Percentiles rank a stretch among this genome's conserved stretches.
Evolutionary conservation across 2,888 invertebrate genomes (phyloP).

Genomic region (Yponomeuta cagnagella): DNA sequence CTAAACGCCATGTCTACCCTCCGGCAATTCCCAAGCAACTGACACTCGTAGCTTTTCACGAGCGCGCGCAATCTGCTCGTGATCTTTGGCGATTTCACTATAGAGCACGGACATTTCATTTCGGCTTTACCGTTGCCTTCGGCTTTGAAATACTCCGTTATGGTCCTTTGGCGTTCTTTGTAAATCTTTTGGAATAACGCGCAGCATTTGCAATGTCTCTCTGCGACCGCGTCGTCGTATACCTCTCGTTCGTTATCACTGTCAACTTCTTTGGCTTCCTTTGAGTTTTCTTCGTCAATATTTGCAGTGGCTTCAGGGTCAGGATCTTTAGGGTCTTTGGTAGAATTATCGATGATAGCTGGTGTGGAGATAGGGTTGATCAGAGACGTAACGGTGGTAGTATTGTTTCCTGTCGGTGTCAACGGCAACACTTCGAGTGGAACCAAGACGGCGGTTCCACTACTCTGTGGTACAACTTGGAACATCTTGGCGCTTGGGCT

Average conservation of each 20-base stretch:
- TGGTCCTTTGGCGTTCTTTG: constrained; percentile 38
- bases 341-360: constrained; percentile 13
- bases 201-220: constrained; percentile 53
- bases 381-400: constrained; percentile 28
- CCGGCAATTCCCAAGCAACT: not conserved
- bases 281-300: constrained; percentile 8
- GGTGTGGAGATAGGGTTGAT: constrained; percentile 17
- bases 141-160: constrained; percentile 49
- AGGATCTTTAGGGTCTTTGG: constrained; percentile 11
- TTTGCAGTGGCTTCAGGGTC: constrained; percentile 16
- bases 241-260: not conserved
- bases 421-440: constrained; percentile 28
- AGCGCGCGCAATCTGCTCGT: constrained; percentile 48
- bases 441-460: constrained; percentile 33
- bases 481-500: constrained; percentile 21
- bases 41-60: constrained; percentile 25
- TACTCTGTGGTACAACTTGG: constrained; percentile 37
- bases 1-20: not conserved
- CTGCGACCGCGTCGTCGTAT: not conserved
- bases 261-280: not conserved
- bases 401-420: constrained; percentile 14
- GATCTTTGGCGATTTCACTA: constrained; percentile 37
- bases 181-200: constrained; percentile 39
- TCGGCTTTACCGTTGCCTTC: constrained; percentile 21
- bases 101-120: constrained; percentile 40